Evolutionary conservation across 2,888 invertebrate genomes (phyloP).

Genomic region (Ormyrus pomaceus): DNA sequence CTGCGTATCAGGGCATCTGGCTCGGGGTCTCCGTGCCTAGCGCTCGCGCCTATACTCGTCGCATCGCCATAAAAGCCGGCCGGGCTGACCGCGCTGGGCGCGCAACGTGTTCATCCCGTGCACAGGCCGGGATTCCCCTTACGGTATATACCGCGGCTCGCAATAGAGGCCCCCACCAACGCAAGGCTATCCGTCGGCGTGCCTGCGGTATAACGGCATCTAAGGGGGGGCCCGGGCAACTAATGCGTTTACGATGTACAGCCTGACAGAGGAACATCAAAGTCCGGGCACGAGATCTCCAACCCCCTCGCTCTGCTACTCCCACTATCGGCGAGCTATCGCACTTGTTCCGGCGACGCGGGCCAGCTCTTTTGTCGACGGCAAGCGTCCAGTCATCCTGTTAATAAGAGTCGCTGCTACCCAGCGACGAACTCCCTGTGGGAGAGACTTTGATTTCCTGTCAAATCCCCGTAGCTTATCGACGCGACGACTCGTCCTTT

Average conservation of each 20-base stretch:
- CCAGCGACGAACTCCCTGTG: not conserved
- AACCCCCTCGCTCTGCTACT: not conserved
- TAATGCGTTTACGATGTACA: constrained; percentile 73
- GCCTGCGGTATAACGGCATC: constrained; percentile 62
- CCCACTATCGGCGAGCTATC: constrained; percentile 30
- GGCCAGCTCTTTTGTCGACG: not conserved
- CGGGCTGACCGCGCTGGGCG: constrained; percentile 1
- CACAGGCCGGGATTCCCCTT: constrained; percentile 20
- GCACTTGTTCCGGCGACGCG: constrained; percentile 28
- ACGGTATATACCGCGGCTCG: constrained; percentile 24
- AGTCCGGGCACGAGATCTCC: constrained; percentile 60
- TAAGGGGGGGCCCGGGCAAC: constrained; percentile 57
- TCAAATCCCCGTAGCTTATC: no score
- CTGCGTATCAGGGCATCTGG: no score
- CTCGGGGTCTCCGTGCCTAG: no score
- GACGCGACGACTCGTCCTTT: no score
- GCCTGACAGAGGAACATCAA: constrained; percentile 71
- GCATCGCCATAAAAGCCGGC: no score
- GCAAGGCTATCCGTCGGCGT: not conserved
- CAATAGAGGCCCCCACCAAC: no score
- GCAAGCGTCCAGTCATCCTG: constrained; percentile 40
- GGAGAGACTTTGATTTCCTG: not conserved
- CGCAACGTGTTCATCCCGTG: constrained; percentile 40
- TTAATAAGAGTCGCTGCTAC: constrained; percentile 47
- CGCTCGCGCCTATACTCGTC: no score